Evolutionary conservation across 2,888 invertebrate genomes (phyloP).

Genomic region (Lasioglossum vierecki): DNA sequence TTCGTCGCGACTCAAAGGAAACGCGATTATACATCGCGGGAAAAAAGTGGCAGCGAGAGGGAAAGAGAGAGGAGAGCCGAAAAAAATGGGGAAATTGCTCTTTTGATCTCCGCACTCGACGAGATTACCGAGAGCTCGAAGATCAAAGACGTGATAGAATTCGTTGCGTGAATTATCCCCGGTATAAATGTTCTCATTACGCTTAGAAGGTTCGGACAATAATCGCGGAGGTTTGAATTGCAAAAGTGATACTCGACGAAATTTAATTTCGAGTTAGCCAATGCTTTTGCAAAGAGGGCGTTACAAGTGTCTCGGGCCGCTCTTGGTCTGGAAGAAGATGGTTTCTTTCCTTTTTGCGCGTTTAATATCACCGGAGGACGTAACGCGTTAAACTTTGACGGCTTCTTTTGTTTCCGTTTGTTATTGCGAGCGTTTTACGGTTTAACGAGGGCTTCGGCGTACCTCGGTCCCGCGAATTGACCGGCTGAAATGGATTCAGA

Average conservation of each 20-base stretch:
- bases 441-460: slow-evolving; percentile 11
- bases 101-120: slow-evolving; percentile 42
- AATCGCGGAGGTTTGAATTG: slow-evolving; percentile 42
- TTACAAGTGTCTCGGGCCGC: neutral
- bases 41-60: neutral
- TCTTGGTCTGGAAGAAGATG: neutral
- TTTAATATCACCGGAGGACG: slow-evolving; percentile 8
- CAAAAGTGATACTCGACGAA: slow-evolving; percentile 31
- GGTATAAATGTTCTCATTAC: slow-evolving; percentile 35
- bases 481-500: neutral
- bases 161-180: slow-evolving; percentile 35
- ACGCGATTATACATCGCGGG: slow-evolving; percentile 25
- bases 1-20: neutral
- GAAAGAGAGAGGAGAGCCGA: neutral
- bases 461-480: neutral
- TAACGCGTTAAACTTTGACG: slow-evolving; percentile 24
- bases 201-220: slow-evolving; percentile 30
- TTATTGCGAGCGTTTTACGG: neutral
- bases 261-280: slow-evolving; percentile 46
- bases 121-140: slow-evolving; percentile 29
- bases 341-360: neutral
- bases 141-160: slow-evolving; percentile 49
- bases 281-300: neutral
- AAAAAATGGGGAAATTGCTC: slow-evolving; percentile 31
- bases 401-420: slow-evolving; percentile 16